These are phyloP conservation scores for Amiota mariae DNA, from an alignment of 2,888 invertebrate genomes.

Conservation along the genomic window DNA sequence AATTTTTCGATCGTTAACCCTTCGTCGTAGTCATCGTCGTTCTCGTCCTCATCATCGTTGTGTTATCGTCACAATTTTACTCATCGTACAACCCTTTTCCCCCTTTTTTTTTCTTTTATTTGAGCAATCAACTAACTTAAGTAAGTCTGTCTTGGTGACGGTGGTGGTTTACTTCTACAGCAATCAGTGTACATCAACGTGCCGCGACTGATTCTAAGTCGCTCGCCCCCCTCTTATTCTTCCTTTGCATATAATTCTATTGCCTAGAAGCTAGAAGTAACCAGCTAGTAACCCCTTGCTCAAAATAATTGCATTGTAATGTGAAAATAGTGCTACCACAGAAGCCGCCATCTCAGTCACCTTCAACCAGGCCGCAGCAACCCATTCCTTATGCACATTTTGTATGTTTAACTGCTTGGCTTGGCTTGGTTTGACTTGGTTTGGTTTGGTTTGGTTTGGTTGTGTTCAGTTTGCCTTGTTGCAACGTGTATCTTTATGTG, in stretches of 20 bases:
- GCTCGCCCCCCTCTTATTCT: not conserved
- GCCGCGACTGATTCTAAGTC: constrained; percentile 10
- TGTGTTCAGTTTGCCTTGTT: not conserved
- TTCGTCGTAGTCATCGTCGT: constrained; percentile 40
- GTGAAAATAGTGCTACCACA: constrained; percentile 57
- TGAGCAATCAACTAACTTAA: constrained; percentile 24
- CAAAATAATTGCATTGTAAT: constrained; percentile 71
- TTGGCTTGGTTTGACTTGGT: constrained; percentile 36
- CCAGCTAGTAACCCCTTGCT: constrained; percentile 42
- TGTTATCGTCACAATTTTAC: constrained; percentile 11
- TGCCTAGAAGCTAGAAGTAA: not conserved
- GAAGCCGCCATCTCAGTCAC: constrained; percentile 39
- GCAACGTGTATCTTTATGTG: constrained; percentile 28
- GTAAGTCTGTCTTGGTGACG: constrained; percentile 23
- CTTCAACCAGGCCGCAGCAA: not conserved
- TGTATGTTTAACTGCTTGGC: constrained; percentile 58
- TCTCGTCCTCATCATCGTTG: constrained; percentile 30
- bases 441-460: not conserved
- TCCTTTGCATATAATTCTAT: not conserved
- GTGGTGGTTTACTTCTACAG: constrained; percentile 42
- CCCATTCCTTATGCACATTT: constrained; percentile 21
- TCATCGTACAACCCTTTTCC: not conserved
- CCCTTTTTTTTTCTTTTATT: not conserved
- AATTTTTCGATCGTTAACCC: constrained; percentile 69
- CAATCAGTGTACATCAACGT: constrained; percentile 57